Conservation (phyloP, 2,888 invertebrate genomes). For the Atrina japonica region DNA sequence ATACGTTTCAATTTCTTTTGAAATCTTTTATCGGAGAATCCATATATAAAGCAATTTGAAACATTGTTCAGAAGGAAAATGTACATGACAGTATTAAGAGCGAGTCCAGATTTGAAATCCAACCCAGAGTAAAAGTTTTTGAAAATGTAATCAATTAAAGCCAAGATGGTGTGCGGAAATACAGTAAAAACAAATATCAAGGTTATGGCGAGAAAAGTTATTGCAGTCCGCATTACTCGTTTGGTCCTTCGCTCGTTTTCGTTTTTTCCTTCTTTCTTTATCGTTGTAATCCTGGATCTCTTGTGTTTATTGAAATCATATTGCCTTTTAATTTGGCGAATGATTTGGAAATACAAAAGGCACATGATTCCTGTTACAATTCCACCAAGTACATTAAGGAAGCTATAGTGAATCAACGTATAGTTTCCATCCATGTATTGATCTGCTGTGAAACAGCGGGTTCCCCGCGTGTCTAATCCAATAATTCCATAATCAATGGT, state of each 20-base stretch:
- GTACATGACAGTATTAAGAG: constrained; percentile 1
- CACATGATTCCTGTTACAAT: background rate
- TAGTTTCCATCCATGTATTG: background rate
- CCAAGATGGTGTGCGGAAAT: constrained; percentile 12
- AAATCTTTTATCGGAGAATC: constrained; percentile 17
- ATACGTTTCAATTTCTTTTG: background rate
- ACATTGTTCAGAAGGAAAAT: constrained; percentile 15
- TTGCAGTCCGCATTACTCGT: constrained; percentile 1
- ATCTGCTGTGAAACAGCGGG: constrained; percentile 10
- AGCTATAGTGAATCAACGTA: background rate
- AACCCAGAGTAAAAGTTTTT: background rate
- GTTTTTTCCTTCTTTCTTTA: background rate
- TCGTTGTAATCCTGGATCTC: background rate
- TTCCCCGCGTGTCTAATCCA: constrained; percentile 1
- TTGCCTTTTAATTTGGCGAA: constrained; percentile 1
- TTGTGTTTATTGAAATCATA: background rate
- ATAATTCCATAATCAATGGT: constrained; percentile 5
- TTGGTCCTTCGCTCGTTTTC: background rate
- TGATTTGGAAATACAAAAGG: constrained; percentile 2
- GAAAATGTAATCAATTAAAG: constrained; percentile 6
- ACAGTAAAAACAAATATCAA: constrained; percentile 4
- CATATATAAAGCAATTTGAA: constrained; percentile 12
- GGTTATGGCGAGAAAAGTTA: constrained; percentile 10
- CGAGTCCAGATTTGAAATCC: constrained; percentile 2
- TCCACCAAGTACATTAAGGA: constrained; percentile 1